Percentiles rank a stretch among this genome's conserved stretches.
phyloP scores from a whole-genome alignment of 2,797 vertebrate genomes.

The Mallotus villosus region DNA sequence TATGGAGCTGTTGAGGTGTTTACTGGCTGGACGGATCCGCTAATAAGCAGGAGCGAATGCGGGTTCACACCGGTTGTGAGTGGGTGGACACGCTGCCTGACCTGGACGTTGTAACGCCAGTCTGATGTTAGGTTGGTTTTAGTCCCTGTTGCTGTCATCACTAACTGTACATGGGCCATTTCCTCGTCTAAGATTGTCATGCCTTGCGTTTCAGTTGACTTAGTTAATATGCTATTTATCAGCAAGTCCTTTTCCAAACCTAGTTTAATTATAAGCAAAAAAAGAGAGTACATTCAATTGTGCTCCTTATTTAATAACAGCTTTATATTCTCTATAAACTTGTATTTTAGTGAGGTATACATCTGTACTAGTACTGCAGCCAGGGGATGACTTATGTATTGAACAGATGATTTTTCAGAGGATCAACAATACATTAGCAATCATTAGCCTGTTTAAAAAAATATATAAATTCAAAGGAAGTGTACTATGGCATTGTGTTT shows the following conservation, averaged over 20 bases:
- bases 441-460: neutral
- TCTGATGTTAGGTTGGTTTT: conserved; percentile 27
- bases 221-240: neutral
- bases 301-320: too few species aligned
- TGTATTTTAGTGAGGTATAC: too few species aligned
- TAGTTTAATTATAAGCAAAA: neutral
- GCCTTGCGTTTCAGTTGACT: neutral
- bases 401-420: too few species aligned
- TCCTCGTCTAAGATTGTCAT: neutral
- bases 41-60: conserved; percentile 6
- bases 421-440: neutral
- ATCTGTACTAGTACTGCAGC: too few species aligned
- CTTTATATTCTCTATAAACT: too few species aligned
- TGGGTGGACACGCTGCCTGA: conserved; percentile 4
- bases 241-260: neutral
- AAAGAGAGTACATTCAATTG: neutral
- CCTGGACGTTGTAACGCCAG: neutral
- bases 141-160: conserved; percentile 24
- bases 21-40: conserved; percentile 5
- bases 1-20: conserved; percentile 13
- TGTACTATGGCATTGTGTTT: neutral
- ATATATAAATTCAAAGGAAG: neutral
- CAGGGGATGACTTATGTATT: neutral
- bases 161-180: neutral
- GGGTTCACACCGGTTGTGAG: neutral